A percentile compares a stretch with the other conserved stretches of the same genome.
Evolutionary conservation across 1,140 invertebrate genomes (phyloP).

Genomic region (Megalopta genalis): DNA sequence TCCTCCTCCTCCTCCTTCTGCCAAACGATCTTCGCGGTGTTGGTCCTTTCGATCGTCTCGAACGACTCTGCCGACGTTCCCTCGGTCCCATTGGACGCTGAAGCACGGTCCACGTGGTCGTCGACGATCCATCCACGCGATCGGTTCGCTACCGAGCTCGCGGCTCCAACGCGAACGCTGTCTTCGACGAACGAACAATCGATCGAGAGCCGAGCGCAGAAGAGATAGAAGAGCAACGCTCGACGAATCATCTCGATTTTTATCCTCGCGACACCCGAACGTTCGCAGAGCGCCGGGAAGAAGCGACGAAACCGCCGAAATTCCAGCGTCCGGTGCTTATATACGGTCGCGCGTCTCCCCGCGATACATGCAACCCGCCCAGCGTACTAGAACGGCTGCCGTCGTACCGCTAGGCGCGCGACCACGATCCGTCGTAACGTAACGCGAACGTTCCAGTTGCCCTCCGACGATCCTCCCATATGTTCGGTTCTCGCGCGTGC

Average conservation of each 20-base stretch:
- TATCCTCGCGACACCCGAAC: not conserved
- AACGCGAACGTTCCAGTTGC: too few species aligned
- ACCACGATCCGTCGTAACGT: too few species aligned
- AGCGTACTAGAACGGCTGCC: not conserved
- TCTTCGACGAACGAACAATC: not conserved
- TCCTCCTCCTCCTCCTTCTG: not conserved
- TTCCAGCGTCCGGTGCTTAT: conserved; percentile 29
- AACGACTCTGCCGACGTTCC: too few species aligned
- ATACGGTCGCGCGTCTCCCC: conserved; percentile 5
- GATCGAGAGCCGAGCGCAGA: not conserved
- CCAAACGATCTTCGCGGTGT: not conserved
- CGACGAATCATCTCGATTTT: not conserved
- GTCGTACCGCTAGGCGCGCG: not conserved
- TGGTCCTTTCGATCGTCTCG: too few species aligned
- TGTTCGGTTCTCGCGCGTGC: too few species aligned
- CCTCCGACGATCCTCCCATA: too few species aligned
- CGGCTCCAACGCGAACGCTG: too few species aligned
- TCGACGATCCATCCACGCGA: too few species aligned
- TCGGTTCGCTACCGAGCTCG: too few species aligned
- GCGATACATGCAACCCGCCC: conserved; percentile 15
- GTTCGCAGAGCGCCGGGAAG: not conserved
- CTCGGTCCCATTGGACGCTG: not conserved
- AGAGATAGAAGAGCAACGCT: conserved; percentile 2
- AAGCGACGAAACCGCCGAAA: not conserved
- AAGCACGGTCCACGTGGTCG: too few species aligned